A percentile compares a stretch with the other conserved stretches of the same genome.
These are phyloP conservation scores for Chaenogobius annularis DNA, from an alignment of 2,113 vertebrate genomes.

Conservation along the genomic window DNA sequence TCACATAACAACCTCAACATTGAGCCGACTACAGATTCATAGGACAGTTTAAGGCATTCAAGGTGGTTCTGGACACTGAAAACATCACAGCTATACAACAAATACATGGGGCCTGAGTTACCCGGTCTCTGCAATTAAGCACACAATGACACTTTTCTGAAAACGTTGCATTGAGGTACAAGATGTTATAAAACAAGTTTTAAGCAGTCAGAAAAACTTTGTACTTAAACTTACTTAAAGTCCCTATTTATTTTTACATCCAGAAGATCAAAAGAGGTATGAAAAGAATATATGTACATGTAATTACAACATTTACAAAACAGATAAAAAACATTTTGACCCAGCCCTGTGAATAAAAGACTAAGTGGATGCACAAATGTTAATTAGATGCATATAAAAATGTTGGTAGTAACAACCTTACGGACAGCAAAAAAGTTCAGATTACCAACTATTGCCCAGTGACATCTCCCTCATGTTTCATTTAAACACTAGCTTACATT, in stretches of 20 bases:
- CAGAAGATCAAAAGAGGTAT: conserved; percentile 55
- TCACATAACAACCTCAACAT: conserved; percentile 45
- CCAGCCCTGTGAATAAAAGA: conserved; percentile 35
- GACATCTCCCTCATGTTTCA: conserved; percentile 32
- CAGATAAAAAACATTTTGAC: conserved; percentile 15
- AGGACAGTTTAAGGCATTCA: conserved; percentile 74
- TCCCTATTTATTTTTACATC: conserved; percentile 55
- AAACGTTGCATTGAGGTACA: conserved; percentile 40
- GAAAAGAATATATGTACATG: conserved; percentile 66
- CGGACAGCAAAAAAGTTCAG: background rate
- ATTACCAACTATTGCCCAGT: conserved; percentile 27
- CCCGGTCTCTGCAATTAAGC: conserved; percentile 45
- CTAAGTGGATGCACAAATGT: conserved; percentile 26
- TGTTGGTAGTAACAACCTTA: conserved; percentile 14
- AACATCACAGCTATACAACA: conserved; percentile 60
- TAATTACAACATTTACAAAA: conserved; percentile 67
- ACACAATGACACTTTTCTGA: conserved; percentile 20
- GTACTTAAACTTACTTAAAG: conserved; percentile 24
- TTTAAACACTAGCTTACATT: conserved; percentile 36
- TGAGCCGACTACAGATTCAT: conserved; percentile 57
- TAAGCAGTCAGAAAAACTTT: conserved; percentile 40
- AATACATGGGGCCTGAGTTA: conserved; percentile 59
- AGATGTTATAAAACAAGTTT: conserved; percentile 32
- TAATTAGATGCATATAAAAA: conserved; percentile 34
- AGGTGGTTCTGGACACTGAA: conserved; percentile 69